Evolutionary conservation across 2,797 vertebrate species (phyloP).

Genomic region (Enteromius argenteus): DNA sequence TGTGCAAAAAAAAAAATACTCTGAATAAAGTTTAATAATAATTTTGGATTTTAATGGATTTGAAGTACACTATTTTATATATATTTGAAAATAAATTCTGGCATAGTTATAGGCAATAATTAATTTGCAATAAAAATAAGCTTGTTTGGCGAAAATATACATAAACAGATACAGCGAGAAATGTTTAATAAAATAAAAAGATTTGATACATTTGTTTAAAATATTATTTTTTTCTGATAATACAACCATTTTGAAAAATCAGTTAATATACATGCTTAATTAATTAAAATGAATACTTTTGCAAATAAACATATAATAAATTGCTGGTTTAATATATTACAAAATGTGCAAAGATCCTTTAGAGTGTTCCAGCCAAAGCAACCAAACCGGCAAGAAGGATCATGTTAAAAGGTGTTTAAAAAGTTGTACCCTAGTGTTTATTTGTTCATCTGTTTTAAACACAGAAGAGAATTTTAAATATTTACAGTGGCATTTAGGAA

Average conservation of each 20-base stretch:
- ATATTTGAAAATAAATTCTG: not conserved
- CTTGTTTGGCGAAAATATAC: not conserved
- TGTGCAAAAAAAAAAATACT: not conserved
- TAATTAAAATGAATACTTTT: not conserved
- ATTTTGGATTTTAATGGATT: not conserved
- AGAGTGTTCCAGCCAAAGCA: not conserved
- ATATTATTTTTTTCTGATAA: not conserved
- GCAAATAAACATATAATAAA: not conserved
- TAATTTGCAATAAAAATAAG: not conserved
- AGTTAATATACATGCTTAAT: not conserved
- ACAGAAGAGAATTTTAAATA: not conserved
- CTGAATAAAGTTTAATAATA: not conserved
- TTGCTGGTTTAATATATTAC: not conserved
- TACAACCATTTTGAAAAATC: not conserved
- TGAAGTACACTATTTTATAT: not conserved
- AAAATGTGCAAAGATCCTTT: conserved; percentile 11
- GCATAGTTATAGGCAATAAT: not conserved
- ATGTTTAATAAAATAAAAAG: not conserved
- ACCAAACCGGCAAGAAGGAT: not conserved
- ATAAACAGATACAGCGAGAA: not conserved
- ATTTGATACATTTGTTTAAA: not conserved
- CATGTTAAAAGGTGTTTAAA: not conserved
- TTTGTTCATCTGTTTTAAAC: conserved; percentile 5
- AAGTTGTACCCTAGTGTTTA: not conserved
- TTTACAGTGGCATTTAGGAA: conserved; percentile 21